These are phyloP conservation scores for Amniataba percoides DNA, from an alignment of 2,797 vertebrate genomes.

Conservation along the genomic window DNA sequence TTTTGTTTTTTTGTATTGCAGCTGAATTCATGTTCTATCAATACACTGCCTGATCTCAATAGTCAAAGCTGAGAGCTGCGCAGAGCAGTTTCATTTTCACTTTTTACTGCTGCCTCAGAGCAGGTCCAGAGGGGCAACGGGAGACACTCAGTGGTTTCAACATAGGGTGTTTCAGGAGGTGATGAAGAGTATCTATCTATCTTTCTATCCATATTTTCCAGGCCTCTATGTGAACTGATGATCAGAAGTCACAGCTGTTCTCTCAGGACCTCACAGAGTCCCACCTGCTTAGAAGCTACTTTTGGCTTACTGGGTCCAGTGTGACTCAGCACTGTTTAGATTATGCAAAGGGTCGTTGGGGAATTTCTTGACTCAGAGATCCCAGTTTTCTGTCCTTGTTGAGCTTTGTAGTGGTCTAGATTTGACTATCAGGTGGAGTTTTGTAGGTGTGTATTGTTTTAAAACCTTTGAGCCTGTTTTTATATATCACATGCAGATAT, in stretches of 20 bases:
- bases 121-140: neutral
- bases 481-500: neutral
- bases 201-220: neutral
- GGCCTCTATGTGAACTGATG: neutral
- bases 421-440: neutral
- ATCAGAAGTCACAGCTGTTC: neutral
- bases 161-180: neutral
- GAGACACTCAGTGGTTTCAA: neutral
- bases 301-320: neutral
- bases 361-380: neutral
- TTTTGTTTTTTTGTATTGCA: neutral
- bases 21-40: neutral
- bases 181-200: slow-evolving; percentile 4
- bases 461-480: neutral
- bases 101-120: neutral
- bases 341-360: neutral
- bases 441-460: neutral
- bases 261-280: too few relatives aligned
- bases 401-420: neutral
- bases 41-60: neutral
- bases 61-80: slow-evolving; percentile 3
- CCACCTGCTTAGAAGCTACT: neutral
- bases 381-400: neutral
- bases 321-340: neutral
- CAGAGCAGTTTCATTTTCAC: neutral